These are phyloP conservation scores for Alosa alosa DNA, from an alignment of 2,113 vertebrate species.

Conservation along the genomic window DNA sequence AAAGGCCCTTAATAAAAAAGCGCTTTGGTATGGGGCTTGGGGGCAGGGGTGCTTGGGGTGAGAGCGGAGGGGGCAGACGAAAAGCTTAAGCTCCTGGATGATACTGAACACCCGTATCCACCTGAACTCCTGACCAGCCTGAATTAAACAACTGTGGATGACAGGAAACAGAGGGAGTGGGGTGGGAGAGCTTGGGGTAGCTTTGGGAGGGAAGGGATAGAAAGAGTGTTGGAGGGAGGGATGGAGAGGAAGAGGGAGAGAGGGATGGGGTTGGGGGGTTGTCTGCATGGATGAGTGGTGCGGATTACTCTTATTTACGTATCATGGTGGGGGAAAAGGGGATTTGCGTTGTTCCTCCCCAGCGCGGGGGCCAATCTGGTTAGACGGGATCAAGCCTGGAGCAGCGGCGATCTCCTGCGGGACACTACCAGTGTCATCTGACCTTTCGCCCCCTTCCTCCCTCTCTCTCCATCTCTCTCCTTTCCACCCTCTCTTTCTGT, in stretches of 20 bases:
- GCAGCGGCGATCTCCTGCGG: constrained; percentile 1
- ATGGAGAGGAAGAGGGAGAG: background rate
- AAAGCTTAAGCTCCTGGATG: constrained; percentile 1
- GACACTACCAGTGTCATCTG: background rate
- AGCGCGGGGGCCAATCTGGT: constrained; percentile 50
- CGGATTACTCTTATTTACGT: constrained; percentile 38
- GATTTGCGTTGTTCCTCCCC: constrained; percentile 53
- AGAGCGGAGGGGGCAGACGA: background rate
- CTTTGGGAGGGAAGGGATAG: constrained; percentile 15
- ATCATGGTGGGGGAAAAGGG: constrained; percentile 47
- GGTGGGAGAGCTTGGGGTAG: constrained; percentile 21
- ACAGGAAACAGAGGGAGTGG: background rate
- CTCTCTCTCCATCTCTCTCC: background rate
- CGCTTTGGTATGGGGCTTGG: background rate
- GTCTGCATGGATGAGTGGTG: background rate
- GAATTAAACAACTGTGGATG: background rate
- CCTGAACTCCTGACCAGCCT: background rate
- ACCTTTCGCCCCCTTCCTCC: background rate
- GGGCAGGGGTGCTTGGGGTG: background rate
- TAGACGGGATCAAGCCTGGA: constrained; percentile 41
- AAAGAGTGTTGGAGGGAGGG: background rate
- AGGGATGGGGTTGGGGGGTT: background rate
- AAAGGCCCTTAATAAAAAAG: background rate
- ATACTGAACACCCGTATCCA: background rate
- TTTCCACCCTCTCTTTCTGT: background rate